Conservation (phyloP, 2,113 vertebrate genomes). For the Chrysochloris asiatica region DNA sequence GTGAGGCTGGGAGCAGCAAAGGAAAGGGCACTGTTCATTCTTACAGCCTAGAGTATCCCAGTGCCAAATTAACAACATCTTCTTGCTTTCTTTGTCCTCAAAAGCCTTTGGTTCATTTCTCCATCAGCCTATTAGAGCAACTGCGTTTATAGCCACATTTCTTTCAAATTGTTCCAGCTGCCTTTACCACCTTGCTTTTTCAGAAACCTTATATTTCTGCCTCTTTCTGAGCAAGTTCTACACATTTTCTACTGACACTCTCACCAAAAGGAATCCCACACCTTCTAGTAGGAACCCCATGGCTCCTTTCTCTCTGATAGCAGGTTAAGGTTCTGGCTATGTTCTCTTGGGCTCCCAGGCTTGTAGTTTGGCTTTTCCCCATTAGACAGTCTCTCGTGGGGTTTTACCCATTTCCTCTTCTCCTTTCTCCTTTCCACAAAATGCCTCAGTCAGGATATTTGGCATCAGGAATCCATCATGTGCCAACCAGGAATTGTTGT, state of each 20-base stretch:
- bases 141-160: background rate
- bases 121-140: background rate
- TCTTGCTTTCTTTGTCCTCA: background rate
- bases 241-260: background rate
- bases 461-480: background rate
- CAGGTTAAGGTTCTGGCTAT: background rate
- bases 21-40: background rate
- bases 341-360: background rate
- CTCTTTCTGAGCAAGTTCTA: background rate
- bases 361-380: background rate
- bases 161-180: background rate
- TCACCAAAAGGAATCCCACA: background rate
- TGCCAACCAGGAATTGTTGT: background rate
- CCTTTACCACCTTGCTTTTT: background rate
- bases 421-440: conserved; percentile 11
- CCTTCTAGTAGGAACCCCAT: background rate
- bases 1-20: background rate
- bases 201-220: background rate
- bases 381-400: background rate
- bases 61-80: background rate
- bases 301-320: background rate
- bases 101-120: background rate
- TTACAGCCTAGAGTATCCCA: background rate
- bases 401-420: background rate
- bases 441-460: background rate